These are phyloP conservation scores for Lasioglossum oenotherae DNA, from an alignment of 2,888 invertebrate species.

Conservation along the genomic window DNA sequence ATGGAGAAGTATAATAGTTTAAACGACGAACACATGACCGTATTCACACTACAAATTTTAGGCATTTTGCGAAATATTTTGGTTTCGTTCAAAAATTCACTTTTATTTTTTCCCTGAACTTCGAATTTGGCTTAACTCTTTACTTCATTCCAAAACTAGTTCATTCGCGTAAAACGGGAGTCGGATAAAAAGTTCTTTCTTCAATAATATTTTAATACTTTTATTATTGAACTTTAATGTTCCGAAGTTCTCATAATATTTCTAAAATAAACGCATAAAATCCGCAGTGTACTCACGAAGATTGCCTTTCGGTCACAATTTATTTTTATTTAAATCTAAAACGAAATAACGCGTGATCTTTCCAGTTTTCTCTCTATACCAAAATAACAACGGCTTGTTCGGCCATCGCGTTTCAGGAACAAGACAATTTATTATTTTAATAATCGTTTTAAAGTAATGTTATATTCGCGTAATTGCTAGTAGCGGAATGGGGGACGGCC, in stretches of 20 bases:
- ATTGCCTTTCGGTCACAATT: no score
- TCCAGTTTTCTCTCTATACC: neutral
- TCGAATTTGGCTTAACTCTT: no score
- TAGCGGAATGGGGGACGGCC: neutral
- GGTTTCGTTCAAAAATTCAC: neutral
- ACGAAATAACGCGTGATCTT: neutral
- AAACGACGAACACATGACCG: neutral
- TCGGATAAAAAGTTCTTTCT: no score
- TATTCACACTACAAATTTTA: no score
- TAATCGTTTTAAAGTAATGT: neutral
- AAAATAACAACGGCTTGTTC: neutral
- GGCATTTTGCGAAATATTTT: neutral
- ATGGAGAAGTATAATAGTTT: neutral
- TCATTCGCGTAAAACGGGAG: no score
- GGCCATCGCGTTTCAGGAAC: neutral
- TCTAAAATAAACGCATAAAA: no score
- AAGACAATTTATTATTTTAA: constrained; percentile 2
- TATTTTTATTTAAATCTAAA: neutral
- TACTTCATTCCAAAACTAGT: no score
- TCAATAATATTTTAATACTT: no score
- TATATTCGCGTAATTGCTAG: neutral
- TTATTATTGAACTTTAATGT: no score
- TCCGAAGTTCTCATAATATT: no score
- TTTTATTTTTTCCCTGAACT: neutral
- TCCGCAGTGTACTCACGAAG: no score